A percentile compares a stretch with the other conserved stretches of the same genome.
These are phyloP conservation scores for Bombus picipes DNA, from an alignment of 1,140 invertebrate species.

Conservation along the genomic window DNA sequence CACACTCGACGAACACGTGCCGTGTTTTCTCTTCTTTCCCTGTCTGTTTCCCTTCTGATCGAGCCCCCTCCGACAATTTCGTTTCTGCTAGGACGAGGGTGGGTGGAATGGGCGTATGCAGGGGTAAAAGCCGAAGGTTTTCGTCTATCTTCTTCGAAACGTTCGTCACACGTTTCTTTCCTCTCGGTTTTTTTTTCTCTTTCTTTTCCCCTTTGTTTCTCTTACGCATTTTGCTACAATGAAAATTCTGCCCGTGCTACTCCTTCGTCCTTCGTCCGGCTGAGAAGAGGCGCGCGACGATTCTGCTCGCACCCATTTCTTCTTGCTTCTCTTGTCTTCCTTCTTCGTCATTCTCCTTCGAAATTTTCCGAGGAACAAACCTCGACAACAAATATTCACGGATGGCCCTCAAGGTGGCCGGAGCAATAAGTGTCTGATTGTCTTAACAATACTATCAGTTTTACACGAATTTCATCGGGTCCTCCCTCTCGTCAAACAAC, in stretches of 20 bases:
- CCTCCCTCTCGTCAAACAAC: slow-evolving; percentile 9
- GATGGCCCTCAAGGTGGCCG: slow-evolving; percentile 69
- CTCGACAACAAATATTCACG: slow-evolving; percentile 58
- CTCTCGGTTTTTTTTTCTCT: background rate
- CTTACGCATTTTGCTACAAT: background rate
- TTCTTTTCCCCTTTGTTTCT: background rate
- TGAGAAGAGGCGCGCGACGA: slow-evolving; percentile 18
- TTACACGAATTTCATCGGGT: slow-evolving; percentile 62
- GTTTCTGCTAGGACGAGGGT: slow-evolving; percentile 21
- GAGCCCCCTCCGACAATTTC: background rate
- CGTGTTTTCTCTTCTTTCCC: slow-evolving; percentile 8
- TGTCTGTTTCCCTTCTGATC: background rate
- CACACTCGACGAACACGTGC: slow-evolving; percentile 50
- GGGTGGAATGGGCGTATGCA: slow-evolving; percentile 18
- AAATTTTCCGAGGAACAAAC: slow-evolving; percentile 38
- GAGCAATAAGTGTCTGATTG: slow-evolving; percentile 82
- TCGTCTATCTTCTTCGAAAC: background rate
- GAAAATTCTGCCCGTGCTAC: background rate
- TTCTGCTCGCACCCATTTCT: background rate
- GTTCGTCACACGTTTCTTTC: background rate
- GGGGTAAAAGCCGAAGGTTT: slow-evolving; percentile 42
- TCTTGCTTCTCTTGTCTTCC: background rate
- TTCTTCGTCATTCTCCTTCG: slow-evolving; percentile 4
- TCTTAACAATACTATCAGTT: slow-evolving; percentile 82
- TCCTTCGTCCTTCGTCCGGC: background rate